These are phyloP conservation scores for Machaerirhynchus nigripectus DNA, from an alignment of 2,113 vertebrate genomes.

Conservation along the genomic window DNA sequence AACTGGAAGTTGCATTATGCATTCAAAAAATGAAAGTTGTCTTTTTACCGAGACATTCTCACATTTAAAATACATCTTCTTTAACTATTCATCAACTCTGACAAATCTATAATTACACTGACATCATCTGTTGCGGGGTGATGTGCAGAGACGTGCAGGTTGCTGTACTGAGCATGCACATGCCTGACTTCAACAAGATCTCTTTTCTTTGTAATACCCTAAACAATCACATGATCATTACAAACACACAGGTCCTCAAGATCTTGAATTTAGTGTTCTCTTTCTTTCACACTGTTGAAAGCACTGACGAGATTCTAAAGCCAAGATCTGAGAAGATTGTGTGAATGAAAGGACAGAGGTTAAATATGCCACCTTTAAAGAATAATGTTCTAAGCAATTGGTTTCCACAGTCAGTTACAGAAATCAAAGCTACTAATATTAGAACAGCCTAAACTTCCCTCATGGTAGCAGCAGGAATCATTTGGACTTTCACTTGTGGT, in stretches of 20 bases:
- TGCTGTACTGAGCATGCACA: not conserved
- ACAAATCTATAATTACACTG: not conserved
- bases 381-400: not conserved
- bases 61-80: not conserved
- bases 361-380: not conserved
- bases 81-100: not conserved
- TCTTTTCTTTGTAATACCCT: not conserved
- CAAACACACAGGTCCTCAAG: not conserved
- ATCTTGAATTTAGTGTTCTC: not conserved
- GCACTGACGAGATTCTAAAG: not conserved
- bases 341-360: not conserved
- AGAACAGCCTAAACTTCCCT: not conserved
- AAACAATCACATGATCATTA: not conserved
- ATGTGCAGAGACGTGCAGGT: not conserved
- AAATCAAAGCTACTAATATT: not conserved
- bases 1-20: not conserved
- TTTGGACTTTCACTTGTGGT: not conserved
- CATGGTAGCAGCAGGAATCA: not conserved
- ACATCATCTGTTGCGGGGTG: not conserved
- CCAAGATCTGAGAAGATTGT: not conserved
- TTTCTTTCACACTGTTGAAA: not conserved
- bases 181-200: not conserved
- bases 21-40: not conserved
- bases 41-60: not conserved
- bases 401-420: not conserved